Conservation (phyloP, 2,797 vertebrate genomes). For the Enteromius radiatus region DNA sequence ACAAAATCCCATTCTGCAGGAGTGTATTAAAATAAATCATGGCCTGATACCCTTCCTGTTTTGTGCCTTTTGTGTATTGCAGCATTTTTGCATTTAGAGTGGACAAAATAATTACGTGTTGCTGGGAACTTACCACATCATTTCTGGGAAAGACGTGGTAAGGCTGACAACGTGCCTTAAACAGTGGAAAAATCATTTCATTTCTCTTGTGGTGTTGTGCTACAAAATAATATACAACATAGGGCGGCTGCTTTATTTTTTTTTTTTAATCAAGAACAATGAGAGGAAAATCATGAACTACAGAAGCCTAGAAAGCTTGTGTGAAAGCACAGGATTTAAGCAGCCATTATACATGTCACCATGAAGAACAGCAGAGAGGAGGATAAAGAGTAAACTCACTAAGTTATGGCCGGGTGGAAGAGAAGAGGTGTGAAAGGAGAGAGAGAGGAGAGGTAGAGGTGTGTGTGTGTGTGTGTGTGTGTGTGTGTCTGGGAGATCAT, state of each 20-base stretch:
- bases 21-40: background rate
- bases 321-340: slow-evolving; percentile 25
- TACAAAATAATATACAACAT: background rate
- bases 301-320: slow-evolving; percentile 23
- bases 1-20: background rate
- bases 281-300: slow-evolving; percentile 37
- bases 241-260: background rate
- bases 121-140: background rate
- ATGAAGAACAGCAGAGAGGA: slow-evolving; percentile 33
- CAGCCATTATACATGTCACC: slow-evolving; percentile 40
- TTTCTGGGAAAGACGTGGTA: background rate
- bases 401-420: background rate
- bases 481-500: slow-evolving; percentile 47
- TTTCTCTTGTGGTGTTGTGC: slow-evolving; percentile 1
- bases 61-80: background rate
- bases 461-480: background rate
- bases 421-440: slow-evolving; percentile 5
- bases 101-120: slow-evolving; percentile 9
- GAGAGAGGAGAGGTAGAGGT: background rate
- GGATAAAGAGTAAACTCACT: slow-evolving; percentile 6
- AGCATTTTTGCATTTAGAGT: slow-evolving; percentile 25
- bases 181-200: background rate
- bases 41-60: background rate
- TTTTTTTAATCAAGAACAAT: slow-evolving; percentile 8
- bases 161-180: background rate